These are phyloP conservation scores for Anolis carolinensis DNA, from an alignment of 2,113 vertebrate genomes.

Conservation along the genomic window DNA sequence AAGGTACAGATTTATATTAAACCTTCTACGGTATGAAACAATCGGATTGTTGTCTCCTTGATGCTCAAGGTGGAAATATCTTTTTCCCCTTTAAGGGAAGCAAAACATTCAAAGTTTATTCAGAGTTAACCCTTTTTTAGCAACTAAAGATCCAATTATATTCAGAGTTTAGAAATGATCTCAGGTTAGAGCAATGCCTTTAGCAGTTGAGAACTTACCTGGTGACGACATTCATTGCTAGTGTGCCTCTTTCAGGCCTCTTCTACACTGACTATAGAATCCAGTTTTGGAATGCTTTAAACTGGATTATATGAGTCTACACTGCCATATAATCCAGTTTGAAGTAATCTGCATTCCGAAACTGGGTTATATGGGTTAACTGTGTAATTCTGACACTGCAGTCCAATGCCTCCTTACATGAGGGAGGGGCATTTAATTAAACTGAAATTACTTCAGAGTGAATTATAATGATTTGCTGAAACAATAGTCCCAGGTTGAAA, in stretches of 20 bases:
- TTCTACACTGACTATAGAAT: no score
- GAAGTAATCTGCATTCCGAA: no score
- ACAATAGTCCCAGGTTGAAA: not conserved
- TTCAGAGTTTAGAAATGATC: constrained; percentile 34
- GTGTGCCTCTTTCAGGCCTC: not conserved
- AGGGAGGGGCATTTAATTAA: not conserved
- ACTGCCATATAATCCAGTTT: no score
- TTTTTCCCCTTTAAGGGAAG: constrained; percentile 31
- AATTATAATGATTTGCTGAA: not conserved
- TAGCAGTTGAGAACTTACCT: constrained; percentile 17
- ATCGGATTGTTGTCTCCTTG: constrained; percentile 26
- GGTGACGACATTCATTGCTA: constrained; percentile 11
- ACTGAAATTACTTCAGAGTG: not conserved
- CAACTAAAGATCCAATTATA: not conserved
- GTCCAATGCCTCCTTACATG: not conserved
- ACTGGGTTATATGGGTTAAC: no score
- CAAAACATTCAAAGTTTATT: constrained; percentile 25
- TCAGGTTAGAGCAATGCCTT: constrained; percentile 39
- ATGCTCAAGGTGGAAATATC: constrained; percentile 11
- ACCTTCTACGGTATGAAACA: constrained; percentile 43
- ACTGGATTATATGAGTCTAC: no score
- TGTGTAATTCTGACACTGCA: not conserved
- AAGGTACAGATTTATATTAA: constrained; percentile 58
- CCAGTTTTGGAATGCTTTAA: no score
- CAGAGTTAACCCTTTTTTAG: no score